phyloP scores from a whole-genome alignment of 2,797 vertebrate genomes.

The Scyliorhinus canicula region DNA sequence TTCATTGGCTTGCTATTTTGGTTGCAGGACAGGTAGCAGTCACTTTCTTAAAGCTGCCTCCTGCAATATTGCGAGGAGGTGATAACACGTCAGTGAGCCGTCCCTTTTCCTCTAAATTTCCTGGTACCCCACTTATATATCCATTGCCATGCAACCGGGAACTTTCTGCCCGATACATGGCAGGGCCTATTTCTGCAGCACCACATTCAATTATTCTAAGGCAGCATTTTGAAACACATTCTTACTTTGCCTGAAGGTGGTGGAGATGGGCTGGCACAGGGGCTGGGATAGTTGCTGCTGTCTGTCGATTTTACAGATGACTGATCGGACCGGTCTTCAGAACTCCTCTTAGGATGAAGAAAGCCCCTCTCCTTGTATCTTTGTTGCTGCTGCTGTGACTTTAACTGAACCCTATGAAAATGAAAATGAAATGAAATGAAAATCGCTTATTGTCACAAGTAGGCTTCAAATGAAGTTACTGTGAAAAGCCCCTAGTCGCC shows the following conservation, averaged over 20 bases:
- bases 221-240: neutral
- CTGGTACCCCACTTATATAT: neutral
- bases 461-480: too few species aligned
- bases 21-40: neutral
- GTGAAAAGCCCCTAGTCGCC: too few species aligned
- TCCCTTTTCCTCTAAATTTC: neutral
- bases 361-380: slow-evolving; percentile 56
- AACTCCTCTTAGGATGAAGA: slow-evolving; percentile 50
- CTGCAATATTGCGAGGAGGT: neutral
- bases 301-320: slow-evolving; percentile 61
- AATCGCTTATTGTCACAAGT: too few species aligned
- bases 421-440: too few species aligned
- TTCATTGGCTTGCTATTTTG: neutral
- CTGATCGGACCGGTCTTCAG: slow-evolving; percentile 58
- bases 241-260: slow-evolving; percentile 66
- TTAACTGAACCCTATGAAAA: slow-evolving; percentile 56
- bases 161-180: neutral
- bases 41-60: neutral
- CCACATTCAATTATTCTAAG: neutral
- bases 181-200: neutral
- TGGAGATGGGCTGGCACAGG: slow-evolving; percentile 59
- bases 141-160: neutral
- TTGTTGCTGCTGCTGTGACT: slow-evolving; percentile 46
- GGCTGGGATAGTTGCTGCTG: slow-evolving; percentile 56
- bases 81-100: neutral